phyloP scores from a whole-genome alignment of 64 coral and sea anemone genomes.

The Platygyra sinensis region DNA sequence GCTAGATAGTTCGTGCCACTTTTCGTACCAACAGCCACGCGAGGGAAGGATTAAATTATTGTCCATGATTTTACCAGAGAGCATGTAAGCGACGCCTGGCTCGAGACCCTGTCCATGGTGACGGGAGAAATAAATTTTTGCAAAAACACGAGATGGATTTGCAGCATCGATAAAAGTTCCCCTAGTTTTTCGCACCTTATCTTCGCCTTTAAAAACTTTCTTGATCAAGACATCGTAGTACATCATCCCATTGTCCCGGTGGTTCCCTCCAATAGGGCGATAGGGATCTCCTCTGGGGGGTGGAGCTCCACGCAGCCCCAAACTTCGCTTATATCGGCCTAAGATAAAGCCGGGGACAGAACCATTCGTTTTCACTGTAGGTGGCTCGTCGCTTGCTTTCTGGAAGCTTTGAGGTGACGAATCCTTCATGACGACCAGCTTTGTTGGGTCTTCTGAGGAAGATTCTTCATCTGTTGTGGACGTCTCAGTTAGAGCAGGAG shows the following conservation, averaged over 20 bases:
- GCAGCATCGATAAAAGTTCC: slow-evolving; percentile 30
- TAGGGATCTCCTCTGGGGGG: not conserved
- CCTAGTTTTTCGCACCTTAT: slow-evolving; percentile 4
- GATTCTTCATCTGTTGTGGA: not conserved
- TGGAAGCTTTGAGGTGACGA: not conserved
- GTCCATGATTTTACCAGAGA: slow-evolving; percentile 32
- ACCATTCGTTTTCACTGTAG: not conserved
- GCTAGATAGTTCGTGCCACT: slow-evolving; percentile 16
- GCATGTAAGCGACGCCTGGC: slow-evolving; percentile 20
- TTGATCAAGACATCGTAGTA: slow-evolving; percentile 48
- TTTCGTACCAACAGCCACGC: not conserved
- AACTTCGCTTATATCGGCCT: slow-evolving; percentile 4
- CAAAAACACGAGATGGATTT: slow-evolving; percentile 21
- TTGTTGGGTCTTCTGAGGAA: slow-evolving; percentile 4
- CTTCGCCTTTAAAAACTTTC: slow-evolving; percentile 27
- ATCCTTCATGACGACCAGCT: not conserved
- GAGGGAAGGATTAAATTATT: not conserved
- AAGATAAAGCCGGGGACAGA: not conserved
- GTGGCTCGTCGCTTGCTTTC: not conserved
- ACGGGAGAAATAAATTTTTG: slow-evolving; percentile 9
- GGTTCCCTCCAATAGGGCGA: no score
- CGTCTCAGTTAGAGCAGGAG: not conserved
- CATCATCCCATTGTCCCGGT: not conserved
- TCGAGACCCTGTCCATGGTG: not conserved
- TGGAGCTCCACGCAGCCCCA: slow-evolving; percentile 4